Base-by-base conservation (phyloP, 2,888 invertebrate genomes). In the Hirtodrosophila cameraria region DNA sequence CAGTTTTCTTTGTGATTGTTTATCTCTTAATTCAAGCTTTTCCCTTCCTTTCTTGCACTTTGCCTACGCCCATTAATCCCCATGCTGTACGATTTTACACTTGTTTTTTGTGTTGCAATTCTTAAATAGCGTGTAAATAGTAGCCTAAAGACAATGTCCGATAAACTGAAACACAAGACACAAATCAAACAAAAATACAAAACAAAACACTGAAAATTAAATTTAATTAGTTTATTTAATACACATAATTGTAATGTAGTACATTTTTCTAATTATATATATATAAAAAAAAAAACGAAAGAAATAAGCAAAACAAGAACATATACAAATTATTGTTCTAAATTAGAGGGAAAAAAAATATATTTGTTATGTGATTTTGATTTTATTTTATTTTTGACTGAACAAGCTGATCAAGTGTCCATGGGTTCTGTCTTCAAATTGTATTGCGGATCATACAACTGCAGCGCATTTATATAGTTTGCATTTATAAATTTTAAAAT, bases 191-290 rank as follows among this genome's bases (percentile, higher is more conserved):
- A 58, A 48, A 36, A 36, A 73, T 50, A 64, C 54, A 79, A 31
- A 39, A 45, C 25, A 49, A 12, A 33, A 63, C 74, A 65, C 71
- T 66, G 66, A 84, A 60, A 65, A 54, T 75, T 85, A 67, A 58
- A 73, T 78, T 81, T 81, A 81, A 70, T 79, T 79, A 86, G 86
- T 69, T 85, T 83, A 83, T 87, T 80, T 65, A 74, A 75, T 84
- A 81, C 53, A 23, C 66, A 63, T 82, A 73, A 83, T 67, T 69
- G 71, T 74, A 85, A 87, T 80, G 77, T 87, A 86, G 84, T 68
- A 76, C 71, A 72, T 83, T 80, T 81, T 82, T 82, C 79, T 86
- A 85, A 86, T 78, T 73, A 80, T 76, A 71, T 71, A 78, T 63
- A 65, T 55, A 49, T 42, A 57, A 33, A 49, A 67, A 50, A 28